A percentile compares a stretch with the other conserved stretches of the same genome.
Evolutionary conservation across 37 sponge, comb jelly and placozoan species (phyloP).

Genomic region (Chondrilla cf. caribensis): DNA sequence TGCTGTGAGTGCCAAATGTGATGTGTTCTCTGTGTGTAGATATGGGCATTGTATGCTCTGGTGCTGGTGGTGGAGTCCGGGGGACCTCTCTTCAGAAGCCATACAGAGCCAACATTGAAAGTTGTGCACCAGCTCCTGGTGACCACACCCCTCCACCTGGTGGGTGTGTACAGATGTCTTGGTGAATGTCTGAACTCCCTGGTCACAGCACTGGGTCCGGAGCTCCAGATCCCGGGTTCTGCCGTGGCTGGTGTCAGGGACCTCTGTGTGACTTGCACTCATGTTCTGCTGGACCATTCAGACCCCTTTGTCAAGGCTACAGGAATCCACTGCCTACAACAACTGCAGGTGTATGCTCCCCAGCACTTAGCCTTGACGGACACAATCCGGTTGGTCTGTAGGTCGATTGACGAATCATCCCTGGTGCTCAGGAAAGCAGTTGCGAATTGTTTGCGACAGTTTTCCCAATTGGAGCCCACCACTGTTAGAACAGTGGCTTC

Average conservation of each 20-base stretch:
- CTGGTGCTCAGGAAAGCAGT: slow-evolving; percentile 77
- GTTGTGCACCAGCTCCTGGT: slow-evolving; percentile 73
- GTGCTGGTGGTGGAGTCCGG: slow-evolving; percentile 90
- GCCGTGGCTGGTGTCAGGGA: slow-evolving; percentile 49
- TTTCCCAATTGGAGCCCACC: slow-evolving; percentile 79
- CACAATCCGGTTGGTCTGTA: slow-evolving; percentile 41
- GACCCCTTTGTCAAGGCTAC: slow-evolving; percentile 82
- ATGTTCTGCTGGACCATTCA: slow-evolving; percentile 75
- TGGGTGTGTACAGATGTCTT: slow-evolving; percentile 85
- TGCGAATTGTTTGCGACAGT: slow-evolving; percentile 86
- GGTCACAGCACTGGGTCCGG: slow-evolving; percentile 94
- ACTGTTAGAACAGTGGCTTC: slow-evolving; percentile 16
- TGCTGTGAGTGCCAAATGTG: neutral
- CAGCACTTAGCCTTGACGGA: slow-evolving; percentile 47
- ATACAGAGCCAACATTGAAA: slow-evolving; percentile 78
- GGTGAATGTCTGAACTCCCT: slow-evolving; percentile 91
- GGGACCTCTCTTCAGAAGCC: slow-evolving; percentile 93
- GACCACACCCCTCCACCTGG: slow-evolving; percentile 50
- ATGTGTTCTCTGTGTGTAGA: slow-evolving; percentile 56
- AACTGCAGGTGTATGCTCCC: slow-evolving; percentile 95
- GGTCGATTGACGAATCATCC: slow-evolving; percentile 59
- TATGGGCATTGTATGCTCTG: slow-evolving; percentile 93
- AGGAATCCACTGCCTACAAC: slow-evolving; percentile 88
- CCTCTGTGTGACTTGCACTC: slow-evolving; percentile 51
- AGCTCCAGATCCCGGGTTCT: slow-evolving; percentile 73